Evolutionary conservation across 1,140 invertebrate genomes (phyloP), one percentile per base, ranked within the genome.

Genomic region (Bombus balteatus): DNA sequence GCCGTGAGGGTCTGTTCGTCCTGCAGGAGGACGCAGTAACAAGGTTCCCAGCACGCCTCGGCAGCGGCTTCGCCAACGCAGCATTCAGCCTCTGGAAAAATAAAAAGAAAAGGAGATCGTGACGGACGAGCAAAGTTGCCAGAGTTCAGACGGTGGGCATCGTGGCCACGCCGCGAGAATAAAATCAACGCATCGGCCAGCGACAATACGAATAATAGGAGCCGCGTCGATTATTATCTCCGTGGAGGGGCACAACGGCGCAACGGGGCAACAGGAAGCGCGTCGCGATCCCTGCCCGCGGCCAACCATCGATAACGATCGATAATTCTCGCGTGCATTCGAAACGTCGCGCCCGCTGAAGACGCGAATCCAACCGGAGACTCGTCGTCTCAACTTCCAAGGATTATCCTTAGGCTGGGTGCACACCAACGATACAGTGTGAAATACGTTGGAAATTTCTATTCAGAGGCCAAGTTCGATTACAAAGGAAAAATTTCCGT

Each of bases 21-120:
- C 94, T 98, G 98, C 66, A 98, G 96, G 80, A 98, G 96, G 43
- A 98, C 98, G 94, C 98, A 98, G 95, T 98, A 98, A 92, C 97
- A 97, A 12, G 98, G 98, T 93, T 98, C 97, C 98, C 98, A 98
- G 57, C 96, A 96, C 81, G 96, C 94, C 81, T 95, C 95, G 71
- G 92, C 92, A 47, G 92, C 87, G 53, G 93, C 83, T 66, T 95
- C 94, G 83, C 94, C 93, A 28, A 94, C 91, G 89, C 94, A 95
- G 89, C 95, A 95, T 82, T 95, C 94, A 82, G 95, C 94, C 83
- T 95, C 95, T 95, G 94, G 18, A 92, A 92, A 25, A 32, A 37
- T 92, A 41, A n/a, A 72, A 15, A 34, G 81, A 91, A 86, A 73
- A 87, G 81, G 34, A 18, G 39, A 41, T 75, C 12, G n/a, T 34